Evolutionary conservation across 2,888 invertebrate genomes (phyloP), one percentile per base, ranked within the genome.

Genomic region (Bibio marci): DNA sequence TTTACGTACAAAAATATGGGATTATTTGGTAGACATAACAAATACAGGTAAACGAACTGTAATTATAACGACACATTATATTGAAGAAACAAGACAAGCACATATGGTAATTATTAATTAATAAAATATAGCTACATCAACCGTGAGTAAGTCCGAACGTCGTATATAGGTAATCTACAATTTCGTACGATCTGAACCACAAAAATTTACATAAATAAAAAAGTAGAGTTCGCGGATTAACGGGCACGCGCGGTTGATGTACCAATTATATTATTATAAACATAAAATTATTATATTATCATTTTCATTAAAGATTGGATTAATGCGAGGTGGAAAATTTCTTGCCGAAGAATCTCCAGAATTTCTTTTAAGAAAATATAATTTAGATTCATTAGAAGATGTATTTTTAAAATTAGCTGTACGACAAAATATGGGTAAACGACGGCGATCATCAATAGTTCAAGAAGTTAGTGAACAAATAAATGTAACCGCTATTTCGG

Each of bases 21-120:
- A 85, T 56, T 80, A 86, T 59, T 62, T 86, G 43, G 80, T 85
- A 27, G 73, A 80, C 22, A 75, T 86, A 30, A 78, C 80, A 0
- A 78, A 73, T 54, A 76, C 71, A 45, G 77, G 78, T 12, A 69
- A 71, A 39, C 80, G 76, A 32, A 86, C 86, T 13, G 80, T 83
- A 38, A 86, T 86, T 47, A 82, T 86, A 43, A 86, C 86, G 2
- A 86, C 86, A 7, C 86, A 86, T 64, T 86, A 86, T 52, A 86
- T 86, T 45, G 86, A 86, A 46, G 86, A 86, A 56, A 83, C 86
- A 2, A 71, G 81, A 47, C 85, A 86, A 58, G 86, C 86, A 14
- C 73, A 76, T 50, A 70, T 78, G 52, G 80, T 81, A 14, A 15
- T 14, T 31, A 22, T 22, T 6, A 22, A 6, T 22, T 22, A 22